Evolutionary conservation across 2,113 vertebrate species (phyloP), one percentile per base, ranked within the genome.

Genomic region (Heloderma charlesbogerti): DNA sequence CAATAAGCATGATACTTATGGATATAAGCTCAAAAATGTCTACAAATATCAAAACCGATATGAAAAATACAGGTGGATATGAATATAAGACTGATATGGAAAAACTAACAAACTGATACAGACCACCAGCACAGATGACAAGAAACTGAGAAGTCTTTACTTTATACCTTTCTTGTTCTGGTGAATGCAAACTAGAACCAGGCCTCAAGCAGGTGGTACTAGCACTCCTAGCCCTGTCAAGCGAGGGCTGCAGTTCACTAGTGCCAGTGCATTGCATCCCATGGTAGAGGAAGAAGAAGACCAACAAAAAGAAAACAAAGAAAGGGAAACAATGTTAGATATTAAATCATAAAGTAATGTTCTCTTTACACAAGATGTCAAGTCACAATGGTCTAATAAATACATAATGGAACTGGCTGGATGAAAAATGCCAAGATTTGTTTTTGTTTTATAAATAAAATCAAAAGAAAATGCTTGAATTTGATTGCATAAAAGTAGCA

Each of bases 181-280:
- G 97, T 97, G 98, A 99, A 98, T 98, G 98, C 97, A 99, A 99
- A 98, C 98, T 98, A 98, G 96, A 97, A 96, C 99, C 99, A 97
- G 99, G 99, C 97, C 98, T 99, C 98, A 99, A 98, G 98, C 99
- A 99, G 95, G 98, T 99, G 97, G 99, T 99, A 98, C 99, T 99
- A 98, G 99, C 99, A 98, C 99, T 99, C 97, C 98, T 98, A 98
- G 98, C 98, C 98, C 99, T 98, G 98, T 99, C 99, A 98, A 99
- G 97, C 94, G 98, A 98, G 92, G 99, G 98, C 98, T 99, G 99
- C 94, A 99, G 98, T 98, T 99, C 99, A 97, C 99, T 99, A 98
- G 98, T 97, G 98, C 98, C 98, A 98, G 98, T 98, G 98, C 96
- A 97, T 97, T 97, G 97, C 97, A 98, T 98, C 98, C 98, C 98